A percentile compares a stretch with the other conserved stretches of the same genome.
phyloP scores from a whole-genome alignment of 37 sponge, comb jelly and placozoan genomes.

The Spongilla lacustris region DNA sequence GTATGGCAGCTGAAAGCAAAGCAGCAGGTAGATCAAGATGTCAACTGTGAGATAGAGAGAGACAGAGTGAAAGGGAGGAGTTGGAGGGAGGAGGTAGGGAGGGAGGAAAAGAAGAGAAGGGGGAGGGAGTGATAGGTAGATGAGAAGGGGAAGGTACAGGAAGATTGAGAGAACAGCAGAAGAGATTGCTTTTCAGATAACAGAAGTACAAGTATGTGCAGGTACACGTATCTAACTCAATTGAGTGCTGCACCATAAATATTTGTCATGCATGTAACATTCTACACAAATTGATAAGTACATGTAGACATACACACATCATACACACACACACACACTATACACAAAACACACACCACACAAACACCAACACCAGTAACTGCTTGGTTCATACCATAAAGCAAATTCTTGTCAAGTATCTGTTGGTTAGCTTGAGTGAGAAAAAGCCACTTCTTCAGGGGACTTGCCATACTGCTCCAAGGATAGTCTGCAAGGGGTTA shows the following conservation, averaged over 20 bases:
- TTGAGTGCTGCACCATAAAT: too few species aligned
- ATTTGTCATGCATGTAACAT: not conserved
- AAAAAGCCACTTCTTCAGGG: conserved; percentile 69
- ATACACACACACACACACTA: not conserved
- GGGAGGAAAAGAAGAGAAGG: not conserved
- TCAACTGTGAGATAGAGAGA: not conserved
- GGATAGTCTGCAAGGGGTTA: conserved; percentile 49
- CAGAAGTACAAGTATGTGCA: too few species aligned
- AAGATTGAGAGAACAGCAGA: not conserved
- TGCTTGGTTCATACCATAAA: conserved; percentile 51
- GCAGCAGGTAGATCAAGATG: not conserved
- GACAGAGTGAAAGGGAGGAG: not conserved
- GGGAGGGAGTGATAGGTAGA: conserved; percentile 4
- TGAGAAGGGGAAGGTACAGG: not conserved
- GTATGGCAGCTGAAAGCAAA: not conserved
- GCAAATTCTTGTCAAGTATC: conserved; percentile 57
- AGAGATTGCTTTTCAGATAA: too few species aligned
- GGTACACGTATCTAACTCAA: too few species aligned
- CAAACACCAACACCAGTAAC: not conserved
- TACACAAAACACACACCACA: not conserved
- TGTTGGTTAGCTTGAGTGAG: conserved; percentile 33
- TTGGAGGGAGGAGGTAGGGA: not conserved
- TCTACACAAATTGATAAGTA: too few species aligned
- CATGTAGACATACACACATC: not conserved
- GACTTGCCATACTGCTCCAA: conserved; percentile 14